Base-by-base conservation (phyloP, 1,140 invertebrate species). In the Drosophila hydei region DNA sequence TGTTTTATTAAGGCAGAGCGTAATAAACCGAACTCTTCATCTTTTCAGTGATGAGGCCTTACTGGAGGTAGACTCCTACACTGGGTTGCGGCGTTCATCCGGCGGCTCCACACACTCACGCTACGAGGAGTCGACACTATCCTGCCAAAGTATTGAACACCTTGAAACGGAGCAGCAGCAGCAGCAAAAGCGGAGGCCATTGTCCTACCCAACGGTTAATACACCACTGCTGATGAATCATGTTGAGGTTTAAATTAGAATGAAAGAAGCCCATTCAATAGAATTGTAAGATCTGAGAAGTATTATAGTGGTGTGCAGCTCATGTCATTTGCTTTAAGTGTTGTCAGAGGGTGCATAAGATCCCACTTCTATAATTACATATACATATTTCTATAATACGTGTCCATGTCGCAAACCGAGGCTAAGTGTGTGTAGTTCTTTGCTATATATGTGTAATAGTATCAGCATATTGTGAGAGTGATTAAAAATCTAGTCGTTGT, bases 41-140 rank as follows among this genome's bases (percentile, higher is more conserved):
- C 40, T 0, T 68, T 91, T 88, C 47, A 93, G 93, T 85, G 93
- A 94, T 65, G 93, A 94, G 84, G 93, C 93, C 52, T 88, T 94
- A 11, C 92, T 94, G 78, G 94, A 94, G 89, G 93, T 93, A 9
- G 92, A 93, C 40, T 79, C 83, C 2, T 90, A 90, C 25, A 91
- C 85, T 1, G 92, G 92, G 2, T 75, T 92, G 4, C 75, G 91
- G 0, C 91, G 91, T 11, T 80, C 92, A 1, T 92, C 91, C 4
- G 91, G 79, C 6, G 77, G 69, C 40, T 91, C 91, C 8, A 87
- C 77, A 7, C 81, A 89, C 42, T 88, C 89, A 0, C 88, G 90
- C 4, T 89, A 90, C 21, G 91, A 92, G 43, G 91, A 92, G 48
- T 77, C 89, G 0, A 91, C 89, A 9, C 64, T 89, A 21, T 93